Conservation (phyloP, 23 tunicate species). For the Halocynthia aurantium region DNA sequence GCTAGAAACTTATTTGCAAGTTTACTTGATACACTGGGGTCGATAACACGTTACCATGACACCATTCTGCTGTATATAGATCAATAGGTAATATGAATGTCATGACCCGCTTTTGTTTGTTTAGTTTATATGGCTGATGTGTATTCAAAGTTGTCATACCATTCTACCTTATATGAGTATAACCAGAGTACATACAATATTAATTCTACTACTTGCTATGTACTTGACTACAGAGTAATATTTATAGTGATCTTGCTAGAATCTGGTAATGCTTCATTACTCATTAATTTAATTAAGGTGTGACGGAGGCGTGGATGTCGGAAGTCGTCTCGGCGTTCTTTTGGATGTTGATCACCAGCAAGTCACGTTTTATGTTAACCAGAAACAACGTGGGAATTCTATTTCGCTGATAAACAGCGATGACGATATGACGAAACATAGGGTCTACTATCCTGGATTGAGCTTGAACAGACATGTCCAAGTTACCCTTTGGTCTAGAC, state of each 20-base stretch:
- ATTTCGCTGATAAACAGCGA: slow-evolving; percentile 11
- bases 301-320: slow-evolving; percentile 50
- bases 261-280: neutral
- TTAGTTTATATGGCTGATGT: no score
- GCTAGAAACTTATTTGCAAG: no score
- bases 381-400: slow-evolving; percentile 35
- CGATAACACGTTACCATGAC: no score
- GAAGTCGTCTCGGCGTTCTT: slow-evolving; percentile 62
- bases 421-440: neutral
- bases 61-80: no score
- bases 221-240: no score
- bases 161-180: no score
- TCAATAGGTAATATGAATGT: no score
- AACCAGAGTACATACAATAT: no score
- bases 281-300: slow-evolving; percentile 21
- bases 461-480: slow-evolving; percentile 63
- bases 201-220: no score
- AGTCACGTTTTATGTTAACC: slow-evolving; percentile 57
- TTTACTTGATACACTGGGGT: no score
- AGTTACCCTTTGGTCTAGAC: slow-evolving; percentile 33
- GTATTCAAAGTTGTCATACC: no score
- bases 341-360: slow-evolving; percentile 42
- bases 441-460: slow-evolving; percentile 57
- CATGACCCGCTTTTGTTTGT: no score
- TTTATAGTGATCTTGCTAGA: neutral